Evolutionary conservation across 1,140 invertebrate species (phyloP).

Genomic region (Carposina sasakii): DNA sequence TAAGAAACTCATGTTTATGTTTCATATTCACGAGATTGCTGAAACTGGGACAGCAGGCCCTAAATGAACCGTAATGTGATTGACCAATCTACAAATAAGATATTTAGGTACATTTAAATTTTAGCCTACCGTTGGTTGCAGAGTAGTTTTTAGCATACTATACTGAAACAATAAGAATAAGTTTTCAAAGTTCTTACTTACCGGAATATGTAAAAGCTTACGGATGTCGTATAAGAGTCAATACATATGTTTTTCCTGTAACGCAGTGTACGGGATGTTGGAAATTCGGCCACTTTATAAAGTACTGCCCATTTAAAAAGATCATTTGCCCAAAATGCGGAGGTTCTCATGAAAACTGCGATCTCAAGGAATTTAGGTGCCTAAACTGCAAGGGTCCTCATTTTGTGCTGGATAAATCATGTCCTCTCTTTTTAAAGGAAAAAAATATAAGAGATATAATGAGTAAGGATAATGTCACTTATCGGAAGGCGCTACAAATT

Average conservation of each 20-base stretch:
- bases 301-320: constrained; percentile 19
- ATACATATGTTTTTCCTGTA: constrained; percentile 29
- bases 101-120: no score
- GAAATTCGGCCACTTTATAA: constrained; percentile 23
- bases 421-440: constrained; percentile 26
- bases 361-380: constrained; percentile 21
- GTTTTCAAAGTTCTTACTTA: background rate
- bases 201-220: background rate
- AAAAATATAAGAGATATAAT: constrained; percentile 25
- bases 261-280: constrained; percentile 34
- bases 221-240: constrained; percentile 17
- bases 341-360: constrained; percentile 24
- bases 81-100: no score
- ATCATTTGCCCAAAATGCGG: constrained; percentile 31
- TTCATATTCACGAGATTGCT: no score
- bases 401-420: constrained; percentile 18
- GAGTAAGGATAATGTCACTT: constrained; percentile 24
- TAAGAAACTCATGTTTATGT: no score
- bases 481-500: no score
- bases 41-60: no score
- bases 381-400: constrained; percentile 25
- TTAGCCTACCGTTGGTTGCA: no score
- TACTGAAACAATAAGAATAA: background rate
- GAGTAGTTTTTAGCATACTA: no score
- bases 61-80: no score